A percentile compares a stretch with the other conserved stretches of the same genome.
Conservation (phyloP, 2,888 invertebrate species). For the Eilema depressum region DNA sequence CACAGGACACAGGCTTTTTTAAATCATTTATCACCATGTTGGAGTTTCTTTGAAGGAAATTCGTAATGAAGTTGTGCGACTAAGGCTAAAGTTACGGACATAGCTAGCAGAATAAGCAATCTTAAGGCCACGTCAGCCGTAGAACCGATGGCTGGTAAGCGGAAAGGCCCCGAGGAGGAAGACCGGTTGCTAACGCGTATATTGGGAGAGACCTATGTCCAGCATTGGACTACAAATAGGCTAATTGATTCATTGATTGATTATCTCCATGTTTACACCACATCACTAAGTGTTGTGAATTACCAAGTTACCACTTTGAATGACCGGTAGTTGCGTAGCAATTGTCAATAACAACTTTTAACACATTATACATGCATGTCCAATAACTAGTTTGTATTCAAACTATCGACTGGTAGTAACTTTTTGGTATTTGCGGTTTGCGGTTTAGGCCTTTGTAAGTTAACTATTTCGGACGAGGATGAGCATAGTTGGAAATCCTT, state of each 20-base stretch:
- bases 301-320: not conserved
- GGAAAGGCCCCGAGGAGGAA: not conserved
- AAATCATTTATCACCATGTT: too few species aligned
- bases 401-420: not conserved
- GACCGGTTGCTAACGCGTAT: not conserved
- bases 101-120: too few species aligned
- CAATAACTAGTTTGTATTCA: not conserved
- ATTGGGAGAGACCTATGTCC: not conserved
- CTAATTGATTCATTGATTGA: not conserved
- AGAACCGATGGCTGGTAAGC: too few species aligned
- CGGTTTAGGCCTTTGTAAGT: too few species aligned
- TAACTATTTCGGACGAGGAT: not conserved
- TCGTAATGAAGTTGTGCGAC: too few species aligned
- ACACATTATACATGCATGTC: not conserved
- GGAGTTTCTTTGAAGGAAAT: too few species aligned
- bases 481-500: not conserved
- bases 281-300: not conserved
- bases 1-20: too few species aligned
- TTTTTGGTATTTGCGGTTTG: not conserved
- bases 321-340: constrained; percentile 2
- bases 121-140: too few species aligned
- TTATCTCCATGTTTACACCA: not conserved
- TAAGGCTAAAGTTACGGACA: too few species aligned
- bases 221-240: not conserved
- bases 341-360: not conserved